These are phyloP conservation scores for Plotosus lineatus DNA, from an alignment of 2,113 vertebrate species.

Conservation along the genomic window DNA sequence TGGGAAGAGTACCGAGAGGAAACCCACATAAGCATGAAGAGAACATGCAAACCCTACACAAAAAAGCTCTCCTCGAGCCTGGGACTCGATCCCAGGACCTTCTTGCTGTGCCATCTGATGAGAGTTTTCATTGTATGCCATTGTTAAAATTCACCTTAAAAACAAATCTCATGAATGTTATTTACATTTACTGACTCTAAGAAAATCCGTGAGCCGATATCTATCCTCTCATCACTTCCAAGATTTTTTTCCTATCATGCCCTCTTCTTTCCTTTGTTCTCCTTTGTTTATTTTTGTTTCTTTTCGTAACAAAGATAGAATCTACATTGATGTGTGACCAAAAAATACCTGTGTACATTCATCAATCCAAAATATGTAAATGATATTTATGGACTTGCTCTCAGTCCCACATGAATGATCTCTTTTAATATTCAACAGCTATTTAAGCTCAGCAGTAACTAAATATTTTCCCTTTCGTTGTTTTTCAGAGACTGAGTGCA, in stretches of 20 bases:
- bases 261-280: constrained; percentile 7
- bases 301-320: not conserved
- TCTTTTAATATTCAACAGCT: constrained; percentile 50
- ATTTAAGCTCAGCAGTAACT: constrained; percentile 48
- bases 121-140: not conserved
- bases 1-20: too few relatives aligned
- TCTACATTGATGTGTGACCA: constrained; percentile 14
- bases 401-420: constrained; percentile 14
- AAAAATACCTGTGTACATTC: constrained; percentile 15
- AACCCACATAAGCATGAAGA: too few relatives aligned
- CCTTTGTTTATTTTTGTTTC: not conserved
- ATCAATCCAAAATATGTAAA: constrained; percentile 55
- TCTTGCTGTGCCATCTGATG: too few relatives aligned
- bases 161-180: not conserved
- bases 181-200: not conserved
- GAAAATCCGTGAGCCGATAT: not conserved
- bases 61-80: too few relatives aligned
- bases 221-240: not conserved
- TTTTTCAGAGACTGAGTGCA: constrained; percentile 30
- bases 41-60: too few relatives aligned
- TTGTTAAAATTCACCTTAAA: not conserved
- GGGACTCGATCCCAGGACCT: too few relatives aligned
- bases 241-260: not conserved
- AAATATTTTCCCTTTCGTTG: constrained; percentile 42
- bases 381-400: constrained; percentile 52